A percentile compares a stretch with the other conserved stretches of the same genome.
Evolutionary conservation across 2,113 vertebrate genomes (phyloP).

Genomic region (Ageneiosus marmoratus): DNA sequence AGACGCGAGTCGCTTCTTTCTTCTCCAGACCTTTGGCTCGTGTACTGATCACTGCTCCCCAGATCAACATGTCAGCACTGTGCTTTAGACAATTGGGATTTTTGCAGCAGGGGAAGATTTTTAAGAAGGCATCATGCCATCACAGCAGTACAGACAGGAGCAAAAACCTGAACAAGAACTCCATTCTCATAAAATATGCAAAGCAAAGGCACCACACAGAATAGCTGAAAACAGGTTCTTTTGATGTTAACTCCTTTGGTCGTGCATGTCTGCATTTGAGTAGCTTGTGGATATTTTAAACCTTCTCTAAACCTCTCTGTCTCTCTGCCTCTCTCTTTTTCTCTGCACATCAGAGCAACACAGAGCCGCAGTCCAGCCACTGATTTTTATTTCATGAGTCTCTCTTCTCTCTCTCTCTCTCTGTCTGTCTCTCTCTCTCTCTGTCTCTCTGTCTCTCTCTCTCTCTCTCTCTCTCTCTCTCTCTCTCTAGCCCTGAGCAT

Average conservation of each 20-base stretch:
- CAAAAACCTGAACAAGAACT: slow-evolving; percentile 63
- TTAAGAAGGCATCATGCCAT: slow-evolving; percentile 48
- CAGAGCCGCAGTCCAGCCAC: slow-evolving; percentile 61
- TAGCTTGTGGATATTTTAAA: slow-evolving; percentile 69
- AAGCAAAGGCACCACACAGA: slow-evolving; percentile 75
- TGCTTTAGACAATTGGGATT: slow-evolving; percentile 51
- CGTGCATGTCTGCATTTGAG: slow-evolving; percentile 63
- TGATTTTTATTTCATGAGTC: slow-evolving; percentile 70
- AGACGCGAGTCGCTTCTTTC: slow-evolving; percentile 59
- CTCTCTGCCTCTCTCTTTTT: slow-evolving; percentile 48
- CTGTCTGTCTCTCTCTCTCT: no score
- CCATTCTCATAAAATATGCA: slow-evolving; percentile 72
- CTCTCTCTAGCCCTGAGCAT: slow-evolving; percentile 52
- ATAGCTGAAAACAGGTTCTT: slow-evolving; percentile 71
- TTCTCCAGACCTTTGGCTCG: slow-evolving; percentile 57
- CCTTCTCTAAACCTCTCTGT: slow-evolving; percentile 68
- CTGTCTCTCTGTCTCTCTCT: no score
- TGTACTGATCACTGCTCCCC: slow-evolving; percentile 4
- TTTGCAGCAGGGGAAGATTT: slow-evolving; percentile 56
- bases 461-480: slow-evolving; percentile 63
- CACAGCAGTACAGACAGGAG: slow-evolving; percentile 66
- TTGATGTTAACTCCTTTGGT: slow-evolving; percentile 65
- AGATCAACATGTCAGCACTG: slow-evolving; percentile 53
- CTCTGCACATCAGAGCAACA: slow-evolving; percentile 68
- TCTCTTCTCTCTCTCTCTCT: slow-evolving; percentile 63